Evolutionary conservation across 2,797 vertebrate species (phyloP).

Genomic region (Ctenochaetus hawaiiensis): DNA sequence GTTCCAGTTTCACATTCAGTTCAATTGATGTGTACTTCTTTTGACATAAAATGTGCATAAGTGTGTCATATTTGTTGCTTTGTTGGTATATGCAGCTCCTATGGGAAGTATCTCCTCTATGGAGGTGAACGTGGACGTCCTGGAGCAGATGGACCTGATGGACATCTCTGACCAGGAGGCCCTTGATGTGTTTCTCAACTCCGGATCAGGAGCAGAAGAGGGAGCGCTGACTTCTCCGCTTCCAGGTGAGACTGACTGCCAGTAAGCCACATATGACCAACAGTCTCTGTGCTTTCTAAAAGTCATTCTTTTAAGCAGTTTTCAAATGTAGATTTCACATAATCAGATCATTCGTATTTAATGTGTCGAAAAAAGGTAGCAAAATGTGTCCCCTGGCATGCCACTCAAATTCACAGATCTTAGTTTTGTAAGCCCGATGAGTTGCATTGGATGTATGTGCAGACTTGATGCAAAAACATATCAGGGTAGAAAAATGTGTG

Average conservation of each 20-base stretch:
- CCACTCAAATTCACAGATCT: no score
- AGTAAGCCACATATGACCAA: background rate
- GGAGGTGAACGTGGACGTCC: slow-evolving; percentile 94
- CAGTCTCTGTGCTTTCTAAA: background rate
- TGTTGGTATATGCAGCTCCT: slow-evolving; percentile 83
- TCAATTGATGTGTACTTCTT: no score
- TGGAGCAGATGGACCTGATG: slow-evolving; percentile 94
- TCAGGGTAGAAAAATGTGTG: no score
- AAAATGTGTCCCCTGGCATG: no score
- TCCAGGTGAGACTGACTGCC: slow-evolving; percentile 77
- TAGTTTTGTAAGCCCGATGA: no score
- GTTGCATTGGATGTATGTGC: no score
- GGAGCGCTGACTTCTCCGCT: slow-evolving; percentile 74
- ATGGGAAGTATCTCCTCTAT: slow-evolving; percentile 95
- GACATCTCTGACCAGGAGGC: slow-evolving; percentile 93
- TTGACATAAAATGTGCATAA: no score
- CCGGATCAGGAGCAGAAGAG: slow-evolving; percentile 84
- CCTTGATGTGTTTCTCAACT: slow-evolving; percentile 92
- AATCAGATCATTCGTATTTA: no score
- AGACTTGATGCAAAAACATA: no score
- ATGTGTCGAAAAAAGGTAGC: no score
- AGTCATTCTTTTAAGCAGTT: no score
- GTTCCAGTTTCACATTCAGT: background rate
- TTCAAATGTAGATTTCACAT: no score
- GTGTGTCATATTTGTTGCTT: slow-evolving; percentile 3